These are phyloP conservation scores for Mesochorus sp. DNA, from an alignment of 2,888 invertebrate species.

Conservation along the genomic window DNA sequence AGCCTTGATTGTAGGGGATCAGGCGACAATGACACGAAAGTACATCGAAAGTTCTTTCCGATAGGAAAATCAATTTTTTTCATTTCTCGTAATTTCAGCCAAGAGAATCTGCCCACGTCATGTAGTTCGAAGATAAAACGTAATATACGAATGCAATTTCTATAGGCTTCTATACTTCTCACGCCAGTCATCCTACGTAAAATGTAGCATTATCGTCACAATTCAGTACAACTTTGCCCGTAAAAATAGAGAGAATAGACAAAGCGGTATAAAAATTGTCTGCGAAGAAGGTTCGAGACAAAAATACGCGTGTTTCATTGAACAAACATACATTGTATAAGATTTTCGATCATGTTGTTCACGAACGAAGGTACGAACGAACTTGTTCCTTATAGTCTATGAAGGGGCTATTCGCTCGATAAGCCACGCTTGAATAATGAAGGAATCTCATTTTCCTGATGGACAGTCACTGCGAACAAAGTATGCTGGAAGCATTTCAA, in stretches of 20 bases:
- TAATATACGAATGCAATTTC: conserved; percentile 80
- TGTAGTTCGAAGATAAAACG: conserved; percentile 75
- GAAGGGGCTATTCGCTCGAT: conserved; percentile 25
- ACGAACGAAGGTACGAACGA: not conserved
- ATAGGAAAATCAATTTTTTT: conserved; percentile 76
- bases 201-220: no score
- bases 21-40: not conserved
- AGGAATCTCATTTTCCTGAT: conserved; percentile 5
- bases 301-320: not conserved
- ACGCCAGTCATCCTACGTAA: not conserved
- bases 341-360: conserved; percentile 22
- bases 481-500: conserved; percentile 3
- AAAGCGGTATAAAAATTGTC: no score
- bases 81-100: conserved; percentile 22
- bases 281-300: conserved; percentile 8
- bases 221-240: no score
- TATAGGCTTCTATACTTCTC: not conserved
- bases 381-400: not conserved
- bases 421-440: conserved; percentile 36
- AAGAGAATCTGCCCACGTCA: conserved; percentile 23
- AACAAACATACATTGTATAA: not conserved
- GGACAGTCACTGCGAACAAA: conserved; percentile 3
- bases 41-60: not conserved
- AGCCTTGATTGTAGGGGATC: no score
- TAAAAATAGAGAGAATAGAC: no score